Percentiles rank a stretch among this genome's conserved stretches.
Conservation (phyloP, 64 coral and sea anemone species). For the Pocillopora damicornis region DNA sequence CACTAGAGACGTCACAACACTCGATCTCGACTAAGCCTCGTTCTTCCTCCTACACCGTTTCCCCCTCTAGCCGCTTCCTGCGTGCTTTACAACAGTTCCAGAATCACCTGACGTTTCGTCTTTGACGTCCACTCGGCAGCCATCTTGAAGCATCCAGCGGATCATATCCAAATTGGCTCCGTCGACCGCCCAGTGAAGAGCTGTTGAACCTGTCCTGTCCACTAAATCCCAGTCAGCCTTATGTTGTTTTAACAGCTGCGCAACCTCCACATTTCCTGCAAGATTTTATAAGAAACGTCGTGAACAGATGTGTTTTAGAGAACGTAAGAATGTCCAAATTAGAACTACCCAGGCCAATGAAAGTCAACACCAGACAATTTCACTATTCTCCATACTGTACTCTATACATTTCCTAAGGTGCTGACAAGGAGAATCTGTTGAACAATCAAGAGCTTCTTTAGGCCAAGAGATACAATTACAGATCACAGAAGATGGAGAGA, state of each 20-base stretch:
- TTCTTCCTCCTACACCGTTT: neutral
- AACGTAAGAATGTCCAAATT: no score
- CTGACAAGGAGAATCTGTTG: no score
- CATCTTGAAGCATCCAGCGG: conserved; percentile 90
- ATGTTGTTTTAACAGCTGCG: conserved; percentile 54
- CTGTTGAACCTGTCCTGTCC: conserved; percentile 88
- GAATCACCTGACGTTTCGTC: conserved; percentile 89
- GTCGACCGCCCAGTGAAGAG: conserved; percentile 96
- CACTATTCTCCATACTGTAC: no score
- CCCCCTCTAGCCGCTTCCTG: neutral
- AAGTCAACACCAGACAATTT: no score
- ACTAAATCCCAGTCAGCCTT: conserved; percentile 57
- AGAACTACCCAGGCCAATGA: no score
- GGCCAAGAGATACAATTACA: no score
- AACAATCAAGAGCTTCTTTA: no score
- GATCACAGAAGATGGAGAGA: no score
- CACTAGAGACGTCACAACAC: no score
- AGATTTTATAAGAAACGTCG: neutral
- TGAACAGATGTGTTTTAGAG: neutral
- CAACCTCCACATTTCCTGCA: conserved; percentile 74
- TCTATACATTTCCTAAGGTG: no score
- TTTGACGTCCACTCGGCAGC: conserved; percentile 81
- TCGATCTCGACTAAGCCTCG: neutral
- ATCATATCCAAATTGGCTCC: conserved; percentile 87
- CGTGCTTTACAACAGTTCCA: no score